Evolutionary conservation across 2,888 invertebrate species (phyloP), one percentile per base, ranked within the genome.

Genomic region (Nycteola revayana): DNA sequence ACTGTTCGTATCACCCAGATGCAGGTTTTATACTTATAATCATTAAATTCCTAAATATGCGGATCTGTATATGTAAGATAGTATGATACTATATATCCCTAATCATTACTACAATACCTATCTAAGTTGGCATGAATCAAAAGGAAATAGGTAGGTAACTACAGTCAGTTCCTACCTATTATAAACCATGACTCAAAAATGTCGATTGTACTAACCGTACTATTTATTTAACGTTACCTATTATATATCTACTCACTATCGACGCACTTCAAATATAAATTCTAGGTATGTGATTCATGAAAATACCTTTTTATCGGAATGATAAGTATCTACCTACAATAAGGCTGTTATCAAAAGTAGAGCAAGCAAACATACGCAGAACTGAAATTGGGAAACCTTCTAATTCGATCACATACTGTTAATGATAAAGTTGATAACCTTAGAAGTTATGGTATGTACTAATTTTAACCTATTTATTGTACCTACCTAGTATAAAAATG

Each of bases 291-390:
- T 55, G 50, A 57, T 49, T 56, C 51, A 51, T 45, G 21, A 42
- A 47, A 32, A 42, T n/a, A 30, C 26, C 41, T 30, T 49, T 50
- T 47, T 21, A 21, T n/a, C 21, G 5, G 14, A 5, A 3, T 14
- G 14, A 14, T 3, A 14, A 35, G 32, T 36, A 26, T 23, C 21
- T 21, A 26, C 28, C 39, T 31, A 42, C 10, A 40, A 39, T 40
- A 43, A 17, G n/a, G n/a, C 25, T 25, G 32, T 66, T 70, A 72
- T 73, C 68, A 66, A 65, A 75, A 66, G 56, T 76, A 58, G 75
- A 61, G 51, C 71, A 60, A 55, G 60, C 60, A 62, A 70, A 63
- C 62, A 65, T 38, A 58, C 36, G 34, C 44, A 20, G 25, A 50
- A 59, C 51, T 21, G 21, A 21, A 61, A 68, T 72, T 73, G 60